These are phyloP conservation scores for Drosophila neutralis DNA, from an alignment of 2,888 invertebrate genomes.

Conservation along the genomic window DNA sequence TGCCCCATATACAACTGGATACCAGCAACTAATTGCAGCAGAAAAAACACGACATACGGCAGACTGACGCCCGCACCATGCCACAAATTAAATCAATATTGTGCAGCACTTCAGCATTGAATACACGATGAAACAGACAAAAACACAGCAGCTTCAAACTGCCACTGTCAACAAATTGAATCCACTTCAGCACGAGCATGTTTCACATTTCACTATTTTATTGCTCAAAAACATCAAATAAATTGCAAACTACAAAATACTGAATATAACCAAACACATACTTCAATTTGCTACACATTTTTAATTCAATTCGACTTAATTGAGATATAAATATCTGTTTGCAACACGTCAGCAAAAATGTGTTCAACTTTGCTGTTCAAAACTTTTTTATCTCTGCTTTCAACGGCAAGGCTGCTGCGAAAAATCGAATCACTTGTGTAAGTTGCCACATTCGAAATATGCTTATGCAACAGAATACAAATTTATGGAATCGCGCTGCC, in stretches of 20 bases:
- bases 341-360: not conserved
- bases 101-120: slow-evolving; percentile 7
- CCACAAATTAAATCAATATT: slow-evolving; percentile 8
- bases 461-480: not conserved
- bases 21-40: slow-evolving; percentile 34
- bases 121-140: not conserved
- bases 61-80: not conserved
- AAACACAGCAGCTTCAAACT: slow-evolving; percentile 14
- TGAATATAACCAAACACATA: not conserved
- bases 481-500: not conserved
- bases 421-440: not conserved
- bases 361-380: not conserved
- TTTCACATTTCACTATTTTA: not conserved
- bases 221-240: not conserved
- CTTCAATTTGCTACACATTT: not conserved
- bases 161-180: slow-evolving; percentile 25
- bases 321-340: not conserved
- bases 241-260: not conserved
- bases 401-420: not conserved
- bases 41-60: not conserved
- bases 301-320: not conserved
- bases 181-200: slow-evolving; percentile 3
- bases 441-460: not conserved
- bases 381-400: not conserved
- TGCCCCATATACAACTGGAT: slow-evolving; percentile 23